A percentile compares a stretch with the other conserved stretches of the same genome.
Evolutionary conservation across 1,140 invertebrate genomes (phyloP).

Genomic region (Sycobia sp.): DNA sequence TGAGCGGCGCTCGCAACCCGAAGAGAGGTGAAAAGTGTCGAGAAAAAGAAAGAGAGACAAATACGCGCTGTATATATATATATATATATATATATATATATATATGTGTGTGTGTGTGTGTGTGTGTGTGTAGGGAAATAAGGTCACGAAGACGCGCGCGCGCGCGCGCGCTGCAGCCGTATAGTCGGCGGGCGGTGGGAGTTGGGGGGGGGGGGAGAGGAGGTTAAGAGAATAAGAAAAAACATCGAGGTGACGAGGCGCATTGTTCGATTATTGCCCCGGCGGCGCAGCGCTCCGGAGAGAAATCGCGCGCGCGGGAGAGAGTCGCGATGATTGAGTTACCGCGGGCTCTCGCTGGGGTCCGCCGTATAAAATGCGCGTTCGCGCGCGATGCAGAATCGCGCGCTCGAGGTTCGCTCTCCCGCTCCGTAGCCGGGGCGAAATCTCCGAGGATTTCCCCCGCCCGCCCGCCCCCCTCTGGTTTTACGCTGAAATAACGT

Average conservation of each 20-base stretch:
- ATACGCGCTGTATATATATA: no score
- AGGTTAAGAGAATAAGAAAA: no score
- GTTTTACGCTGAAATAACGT: no score
- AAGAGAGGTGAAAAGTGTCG: no score
- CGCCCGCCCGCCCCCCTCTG: background rate
- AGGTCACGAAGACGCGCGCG: background rate
- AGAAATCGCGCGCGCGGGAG: constrained; percentile 13
- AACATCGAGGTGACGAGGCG: constrained; percentile 28
- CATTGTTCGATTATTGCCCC: constrained; percentile 28
- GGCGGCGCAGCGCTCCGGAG: background rate
- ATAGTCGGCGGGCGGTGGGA: no score
- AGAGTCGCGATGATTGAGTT: background rate
- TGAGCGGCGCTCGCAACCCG: no score
- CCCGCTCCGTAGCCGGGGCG: no score
- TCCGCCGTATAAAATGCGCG: background rate
- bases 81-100: no score
- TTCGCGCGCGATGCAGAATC: background rate
- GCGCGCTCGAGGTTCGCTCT: background rate
- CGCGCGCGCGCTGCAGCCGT: constrained; percentile 2
- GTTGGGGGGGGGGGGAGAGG: no score
- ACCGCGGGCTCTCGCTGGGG: background rate
- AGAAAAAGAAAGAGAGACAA: no score
- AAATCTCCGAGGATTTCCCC: background rate
- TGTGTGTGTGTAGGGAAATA: background rate
- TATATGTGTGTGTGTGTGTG: background rate